Percentiles rank a stretch among this genome's conserved stretches.
Conservation (phyloP, 2,888 invertebrate species). For the Sycophila texana region DNA sequence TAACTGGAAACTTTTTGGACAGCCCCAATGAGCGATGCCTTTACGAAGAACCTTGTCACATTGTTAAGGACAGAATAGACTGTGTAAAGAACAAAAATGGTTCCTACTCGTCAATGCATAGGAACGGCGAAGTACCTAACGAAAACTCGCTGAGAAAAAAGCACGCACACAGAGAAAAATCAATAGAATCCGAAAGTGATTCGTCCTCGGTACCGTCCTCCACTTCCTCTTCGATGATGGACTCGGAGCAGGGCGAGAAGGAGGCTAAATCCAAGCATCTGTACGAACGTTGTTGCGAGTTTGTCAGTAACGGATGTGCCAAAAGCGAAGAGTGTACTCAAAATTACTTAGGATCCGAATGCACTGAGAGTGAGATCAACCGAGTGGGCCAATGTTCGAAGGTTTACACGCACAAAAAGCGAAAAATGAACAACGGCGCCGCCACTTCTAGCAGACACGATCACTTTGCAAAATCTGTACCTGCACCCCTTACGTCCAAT, state of each 20-base stretch:
- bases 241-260: constrained; percentile 54
- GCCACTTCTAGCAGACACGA: constrained; percentile 51
- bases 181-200: constrained; percentile 53
- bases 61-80: constrained; percentile 25
- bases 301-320: constrained; percentile 58
- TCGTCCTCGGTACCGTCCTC: constrained; percentile 28
- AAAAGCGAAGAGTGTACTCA: constrained; percentile 47
- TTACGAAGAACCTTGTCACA: constrained; percentile 45
- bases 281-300: constrained; percentile 67
- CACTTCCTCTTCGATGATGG: constrained; percentile 42
- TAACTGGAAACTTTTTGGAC: constrained; percentile 39
- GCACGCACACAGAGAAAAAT: constrained; percentile 39
- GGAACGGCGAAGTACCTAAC: constrained; percentile 37
- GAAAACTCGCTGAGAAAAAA: constrained; percentile 29
- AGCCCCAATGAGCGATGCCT: constrained; percentile 44
- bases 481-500: constrained; percentile 61
- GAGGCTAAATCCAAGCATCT: constrained; percentile 58
- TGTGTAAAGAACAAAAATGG: constrained; percentile 31
- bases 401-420: constrained; percentile 72
- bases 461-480: constrained; percentile 51
- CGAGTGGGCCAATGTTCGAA: constrained; percentile 69
- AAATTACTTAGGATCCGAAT: constrained; percentile 46
- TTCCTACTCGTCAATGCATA: constrained; percentile 31
- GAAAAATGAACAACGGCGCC: constrained; percentile 64
- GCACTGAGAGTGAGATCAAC: constrained; percentile 56